A percentile compares a stretch with the other conserved stretches of the same genome.
phyloP scores from a whole-genome alignment of 2,113 vertebrate species.

The Bubo bubo region DNA sequence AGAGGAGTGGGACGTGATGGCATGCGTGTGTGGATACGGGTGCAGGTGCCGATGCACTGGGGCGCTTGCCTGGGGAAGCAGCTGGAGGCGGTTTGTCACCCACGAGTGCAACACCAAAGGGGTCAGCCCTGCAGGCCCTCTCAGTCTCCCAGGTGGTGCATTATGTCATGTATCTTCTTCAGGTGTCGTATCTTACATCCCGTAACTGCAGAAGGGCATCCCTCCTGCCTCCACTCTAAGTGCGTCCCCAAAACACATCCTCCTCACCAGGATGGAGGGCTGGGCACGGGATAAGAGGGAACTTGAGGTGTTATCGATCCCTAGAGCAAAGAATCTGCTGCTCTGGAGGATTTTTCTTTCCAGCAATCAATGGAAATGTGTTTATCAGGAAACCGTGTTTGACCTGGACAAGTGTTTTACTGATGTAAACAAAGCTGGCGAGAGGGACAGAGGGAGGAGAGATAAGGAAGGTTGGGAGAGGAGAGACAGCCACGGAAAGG shows the following conservation, averaged over 20 bases:
- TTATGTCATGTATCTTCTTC: background rate
- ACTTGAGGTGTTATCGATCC: background rate
- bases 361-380: conserved; percentile 58
- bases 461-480: background rate
- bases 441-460: background rate
- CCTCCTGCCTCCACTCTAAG: background rate
- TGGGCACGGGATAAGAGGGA: background rate
- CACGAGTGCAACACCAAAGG: background rate
- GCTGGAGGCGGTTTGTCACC: background rate
- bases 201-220: background rate
- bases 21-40: rapidly evolving
- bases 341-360: conserved; percentile 22
- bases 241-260: background rate
- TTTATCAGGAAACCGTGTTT: conserved; percentile 44
- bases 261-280: background rate
- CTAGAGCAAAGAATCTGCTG: background rate
- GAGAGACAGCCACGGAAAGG: background rate
- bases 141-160: background rate
- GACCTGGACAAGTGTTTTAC: conserved; percentile 29
- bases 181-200: background rate
- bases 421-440: background rate
- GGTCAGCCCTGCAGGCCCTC: background rate
- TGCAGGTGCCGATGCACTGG: rapidly evolving
- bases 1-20: rapidly evolving
- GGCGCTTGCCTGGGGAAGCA: background rate